Base-by-base conservation (phyloP, 2,888 invertebrate species). In the Syrista parreyssii region DNA sequence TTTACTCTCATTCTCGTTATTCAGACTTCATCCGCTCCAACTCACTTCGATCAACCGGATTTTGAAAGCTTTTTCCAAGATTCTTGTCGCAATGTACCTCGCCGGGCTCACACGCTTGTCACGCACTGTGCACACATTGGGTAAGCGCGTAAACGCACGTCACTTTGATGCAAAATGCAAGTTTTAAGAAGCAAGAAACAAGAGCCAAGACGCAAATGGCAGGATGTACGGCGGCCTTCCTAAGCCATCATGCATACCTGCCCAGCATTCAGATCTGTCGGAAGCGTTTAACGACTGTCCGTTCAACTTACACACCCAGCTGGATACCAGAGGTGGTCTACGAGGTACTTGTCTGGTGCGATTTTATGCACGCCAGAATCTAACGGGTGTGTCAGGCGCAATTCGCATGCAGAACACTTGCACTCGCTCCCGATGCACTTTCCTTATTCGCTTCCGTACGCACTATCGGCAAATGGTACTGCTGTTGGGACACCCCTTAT, bases 241-340 rank as follows among this genome's bases (percentile, higher is more conserved):
- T 34, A 33, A 55, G 73, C 34, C 68, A 71, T 79, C 76, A 69
- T 79, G 78, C 74, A 82, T 79, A 76, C 78, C 32, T 69, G 69
- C 12, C 76, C 80, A 75, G 79, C 80, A 79, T 83, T 82, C 83
- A 79, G 75, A 83, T 80, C 80, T 82, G 84, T 86, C 83, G 83
- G 83, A 86, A 84, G 82, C 83, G 75, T 84, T 85, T 84, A 85
- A 84, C 81, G 81, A 80, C 78, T 81, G 81, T 83, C 85, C 81
- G 78, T 84, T 82, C 83, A 68, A 79, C 79, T 84, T 78, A 80
- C 81, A 80, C 78, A 81, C 82, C 80, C 74, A 77, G 75, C 78
- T 79, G 79, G 73, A 79, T 80, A 78, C 80, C 81, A 81, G 75
- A 80, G 85, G 79, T 79, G 79, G 74, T 80, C 78, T 79, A 75